Evolutionary conservation across 2,113 vertebrate species (phyloP), one percentile per base, ranked within the genome.

Genomic region (Cochlearius cochlearius): DNA sequence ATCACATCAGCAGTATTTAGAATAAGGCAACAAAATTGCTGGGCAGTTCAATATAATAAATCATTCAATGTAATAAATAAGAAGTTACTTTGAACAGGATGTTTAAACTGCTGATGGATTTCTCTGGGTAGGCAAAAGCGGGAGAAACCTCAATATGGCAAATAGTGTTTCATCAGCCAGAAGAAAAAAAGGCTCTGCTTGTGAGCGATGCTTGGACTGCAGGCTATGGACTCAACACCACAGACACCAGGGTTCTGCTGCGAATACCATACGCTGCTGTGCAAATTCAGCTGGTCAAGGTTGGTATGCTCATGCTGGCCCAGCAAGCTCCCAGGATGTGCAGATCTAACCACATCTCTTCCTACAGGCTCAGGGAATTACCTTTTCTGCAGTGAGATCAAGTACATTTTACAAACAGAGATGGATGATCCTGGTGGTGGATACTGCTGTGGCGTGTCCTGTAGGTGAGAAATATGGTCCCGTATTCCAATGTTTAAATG

Each of bases 321-420:
- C 47, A 43, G 14, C 7, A 38, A 41, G 6, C 6, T 90, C 23
- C 22, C 15, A 36, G 45, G 14, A 9, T 32, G 19, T 18, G 64
- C 49, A 49, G 15, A 18, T 83, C 38, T 84, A 75, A 94, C 27
- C 19, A 39, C 27, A n/a, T 52, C 8, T 23, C 18, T 86, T 80
- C 27, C 76, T 66, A 53, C 68, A 99, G 99, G 97, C 98, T 76
- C 97, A 90, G 88, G 98, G 98, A 32, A 62, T 99, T 43, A 96
- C 96, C 9, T 99, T 99, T 98, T 97, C 97, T 63, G 50, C 98
- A 12, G 85, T 99, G 36, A 98, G 94, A 83, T 98, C 98, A 15
- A 98, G 97, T 16, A 93, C 53, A 2, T 98, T 98, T 96, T 98
- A 98, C 90, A 98, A 97, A 56, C 62, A 98, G 36, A 80, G 2